Evolutionary conservation across 2,888 invertebrate species (phyloP), one percentile per base, ranked within the genome.

Genomic region (Amorpha juglandis): DNA sequence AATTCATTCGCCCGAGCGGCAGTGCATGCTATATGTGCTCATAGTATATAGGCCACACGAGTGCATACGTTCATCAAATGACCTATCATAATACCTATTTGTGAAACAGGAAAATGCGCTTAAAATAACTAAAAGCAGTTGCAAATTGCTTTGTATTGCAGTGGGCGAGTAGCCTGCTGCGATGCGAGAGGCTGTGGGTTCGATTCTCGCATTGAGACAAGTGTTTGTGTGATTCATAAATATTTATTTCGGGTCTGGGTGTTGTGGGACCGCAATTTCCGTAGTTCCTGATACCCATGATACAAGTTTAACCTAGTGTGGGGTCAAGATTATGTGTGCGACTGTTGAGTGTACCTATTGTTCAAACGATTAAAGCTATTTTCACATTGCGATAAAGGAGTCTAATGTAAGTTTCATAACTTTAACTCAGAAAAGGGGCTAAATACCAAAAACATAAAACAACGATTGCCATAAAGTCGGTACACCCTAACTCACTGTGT

Each of bases 31-130:
- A 83, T 83, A 81, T 81, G 80, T 75, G 78, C 74, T 74, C 73
- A 68, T 74, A n/a, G n/a, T n/a, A 76, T 74, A 69, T 71, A 68
- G 67, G 72, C 68, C 72, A 75, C 76, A 72, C 75, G 72, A 71
- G 74, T 70, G 77, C 80, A 74, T 73, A 74, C 79, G 74, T 74
- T 78, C 79, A 78, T 83, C 84, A 87, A 87, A 86, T 82, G 82
- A 83, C 78, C 79, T 79, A 82, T 85, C 79, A 84, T 81, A 81
- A 81, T 83, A 81, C 83, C 79, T 79, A 74, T 75, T 71, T 76
- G 77, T 75, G 74, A 78, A 76, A 79, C 76, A 73, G 74, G 67
- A 63, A 69, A 68, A 72, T 68, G 69, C 67, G 70, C 67, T 69
- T 68, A 66, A 69, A 72, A 72, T 71, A 71, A 73, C 77, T 75